phyloP scores from a whole-genome alignment of 2,888 invertebrate genomes.

The Dichetophora obliterata region DNA sequence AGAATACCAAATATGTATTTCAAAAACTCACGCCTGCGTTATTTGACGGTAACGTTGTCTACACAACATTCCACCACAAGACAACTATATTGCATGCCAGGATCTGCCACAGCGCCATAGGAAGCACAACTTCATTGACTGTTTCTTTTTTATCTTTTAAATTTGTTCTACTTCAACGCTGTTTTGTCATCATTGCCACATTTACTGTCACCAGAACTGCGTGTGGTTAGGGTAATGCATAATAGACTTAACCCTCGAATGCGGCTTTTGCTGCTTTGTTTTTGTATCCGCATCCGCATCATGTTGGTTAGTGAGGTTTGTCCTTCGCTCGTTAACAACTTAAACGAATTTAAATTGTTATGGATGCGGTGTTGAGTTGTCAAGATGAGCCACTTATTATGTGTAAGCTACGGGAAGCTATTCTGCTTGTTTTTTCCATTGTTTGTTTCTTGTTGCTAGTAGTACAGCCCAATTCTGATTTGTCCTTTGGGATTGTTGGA shows the following conservation, averaged over 20 bases:
- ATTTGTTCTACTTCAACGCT: constrained; percentile 42
- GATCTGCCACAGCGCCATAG: constrained; percentile 10
- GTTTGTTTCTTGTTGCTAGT: constrained; percentile 7
- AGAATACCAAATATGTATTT: constrained; percentile 34
- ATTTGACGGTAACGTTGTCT: no score
- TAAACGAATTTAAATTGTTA: constrained; percentile 43
- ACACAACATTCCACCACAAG: not conserved
- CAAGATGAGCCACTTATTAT: constrained; percentile 33
- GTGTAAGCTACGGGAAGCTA: constrained; percentile 25
- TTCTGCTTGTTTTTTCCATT: constrained; percentile 29
- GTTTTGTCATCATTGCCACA: constrained; percentile 56
- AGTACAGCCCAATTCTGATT: constrained; percentile 49
- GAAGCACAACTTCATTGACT: constrained; percentile 20
- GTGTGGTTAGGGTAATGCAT: constrained; percentile 47
- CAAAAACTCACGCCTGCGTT: constrained; percentile 16
- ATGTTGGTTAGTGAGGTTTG: constrained; percentile 32
- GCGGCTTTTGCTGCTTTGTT: not conserved
- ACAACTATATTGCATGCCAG: constrained; percentile 22
- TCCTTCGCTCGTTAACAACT: constrained; percentile 39
- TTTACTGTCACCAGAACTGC: constrained; percentile 49
- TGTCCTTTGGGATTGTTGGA: constrained; percentile 54
- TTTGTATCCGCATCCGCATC: not conserved
- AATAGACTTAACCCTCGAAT: constrained; percentile 29
- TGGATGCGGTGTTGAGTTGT: constrained; percentile 18
- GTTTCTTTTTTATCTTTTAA: not conserved